Evolutionary conservation across 1,140 invertebrate species (phyloP), one percentile per base, ranked within the genome.

Genomic region (Cotesia typhae): DNA sequence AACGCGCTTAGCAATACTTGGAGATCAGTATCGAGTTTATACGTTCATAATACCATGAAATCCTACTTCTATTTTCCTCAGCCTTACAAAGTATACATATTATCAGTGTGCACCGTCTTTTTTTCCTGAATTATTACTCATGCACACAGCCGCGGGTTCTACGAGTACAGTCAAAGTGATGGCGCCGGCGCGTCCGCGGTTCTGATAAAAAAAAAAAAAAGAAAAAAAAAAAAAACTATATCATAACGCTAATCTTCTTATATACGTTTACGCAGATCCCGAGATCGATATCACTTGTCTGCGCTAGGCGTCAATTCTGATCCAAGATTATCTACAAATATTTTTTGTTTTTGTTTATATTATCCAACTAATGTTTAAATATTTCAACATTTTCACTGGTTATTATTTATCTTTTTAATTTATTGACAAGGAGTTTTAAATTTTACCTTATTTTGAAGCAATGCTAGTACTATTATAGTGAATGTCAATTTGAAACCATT

Each of bases 91-190:
- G 5, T 7, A 47, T 47, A 10, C 41, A 47, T 47, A 47, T 47
- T 47, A 47, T 47, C 6, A 65, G 35, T n/a, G 53, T 59, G 47
- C 47, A 28, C 71, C 20, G 51, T 71, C 61, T 71, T 75, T 72
- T 73, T 70, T 71, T 68, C 51, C 64, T 71, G 70, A 75, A 75
- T 75, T 75, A 75, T 73, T 73, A 36, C 64, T 64, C 64, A 65
- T 63, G 67, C 69, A 60, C 64, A 36, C 38, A 53, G 6, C 47
- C 20, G n/a, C 38, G 36, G 38, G 63, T 28, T 38, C 53, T 14
- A 38, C 10, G 57, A 14, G 12, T 51, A 28, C 12, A 12, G 53
- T 36, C 38, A 47, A 47, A 47, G 41, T 10, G 37, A 55, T 60
- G 71, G 71, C 74, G 74, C 74, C 74, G 72, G 51, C 47, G 66